Base-by-base conservation (phyloP, 2,113 vertebrate genomes). In the Calidris pugnax region DNA sequence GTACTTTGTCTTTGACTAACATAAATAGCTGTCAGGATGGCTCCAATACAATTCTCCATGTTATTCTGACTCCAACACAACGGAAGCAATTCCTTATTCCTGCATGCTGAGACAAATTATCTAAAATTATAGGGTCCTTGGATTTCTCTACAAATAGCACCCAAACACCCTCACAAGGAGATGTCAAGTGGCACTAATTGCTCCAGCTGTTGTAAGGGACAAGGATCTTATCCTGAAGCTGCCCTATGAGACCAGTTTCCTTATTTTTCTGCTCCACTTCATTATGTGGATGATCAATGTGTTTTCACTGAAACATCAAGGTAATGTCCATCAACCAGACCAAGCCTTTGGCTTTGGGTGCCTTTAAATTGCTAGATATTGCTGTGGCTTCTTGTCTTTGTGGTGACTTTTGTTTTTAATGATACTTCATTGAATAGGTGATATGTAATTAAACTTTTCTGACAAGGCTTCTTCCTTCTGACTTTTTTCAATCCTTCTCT, bases 1-100 rank as follows among this genome's bases (percentile, higher is more conserved):
- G 53, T 41, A 63, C 77, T 95, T 92, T 57, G 57, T 69, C 91
- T 97, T 94, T 92, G 85, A 92, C 51, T 85, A 94, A 89, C 76
- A 95, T 89, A 95, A 95, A 93, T 84, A 93, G 57, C 59, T 77
- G 76, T 89, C 78, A 80, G 93, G 62, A 92, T 41, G 14, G 59
- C 57, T 79, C 80, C 83, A 80, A 17, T 88, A 28, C 22, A 67
- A 57, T 77, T 68, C 41, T 75, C 50, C 7, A 8, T 50, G 20
- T 79, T 84, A n/a, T 24, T 75, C 72, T 69, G 62, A 71, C 32
- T 87, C n/a, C 11, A 72, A 23, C 37, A 88, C 87, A 73, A 67
- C 1, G 9, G 85, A 79, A 93, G 15, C 43, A 16, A 48, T 60
- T 73, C 55, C 23, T 85, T 48, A 60, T 84, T 89, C 23, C n/a